Evolutionary conservation across 2,797 vertebrate species (phyloP).

Genomic region (Sebastes vulpes): DNA sequence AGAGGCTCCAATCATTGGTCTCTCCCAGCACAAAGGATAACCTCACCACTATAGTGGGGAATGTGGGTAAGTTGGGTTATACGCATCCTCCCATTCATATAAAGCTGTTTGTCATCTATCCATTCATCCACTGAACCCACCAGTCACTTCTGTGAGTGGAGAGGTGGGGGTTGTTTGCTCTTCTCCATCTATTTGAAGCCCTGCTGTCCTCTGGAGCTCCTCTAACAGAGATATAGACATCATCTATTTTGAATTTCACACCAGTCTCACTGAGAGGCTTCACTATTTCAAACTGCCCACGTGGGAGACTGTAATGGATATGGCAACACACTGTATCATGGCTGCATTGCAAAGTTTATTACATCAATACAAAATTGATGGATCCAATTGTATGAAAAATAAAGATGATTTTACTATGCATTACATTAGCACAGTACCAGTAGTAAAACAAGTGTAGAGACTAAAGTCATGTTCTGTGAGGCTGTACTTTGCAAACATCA

Average conservation of each 20-base stretch:
- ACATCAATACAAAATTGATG: neutral
- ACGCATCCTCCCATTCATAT: neutral
- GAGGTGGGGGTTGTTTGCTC: neutral
- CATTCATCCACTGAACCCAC: neutral
- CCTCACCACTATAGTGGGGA: constrained; percentile 87
- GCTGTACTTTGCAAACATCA: neutral
- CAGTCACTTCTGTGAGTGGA: neutral
- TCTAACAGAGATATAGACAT: no score
- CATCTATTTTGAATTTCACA: no score
- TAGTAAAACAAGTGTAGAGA: neutral
- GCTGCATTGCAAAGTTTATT: neutral
- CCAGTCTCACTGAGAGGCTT: no score
- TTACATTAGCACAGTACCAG: neutral
- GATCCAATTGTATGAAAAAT: neutral
- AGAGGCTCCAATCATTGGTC: constrained; percentile 83
- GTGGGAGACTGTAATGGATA: neutral
- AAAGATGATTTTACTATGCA: neutral
- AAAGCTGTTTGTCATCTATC: neutral
- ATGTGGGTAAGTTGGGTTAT: constrained; percentile 83
- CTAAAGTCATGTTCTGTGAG: neutral
- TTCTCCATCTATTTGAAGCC: neutral
- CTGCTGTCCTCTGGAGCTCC: no score
- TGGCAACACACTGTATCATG: neutral
- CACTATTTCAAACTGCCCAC: no score
- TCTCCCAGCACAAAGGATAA: constrained; percentile 77